These are phyloP conservation scores for Adelges cooleyi DNA, from an alignment of 1,140 invertebrate genomes.

Conservation along the genomic window DNA sequence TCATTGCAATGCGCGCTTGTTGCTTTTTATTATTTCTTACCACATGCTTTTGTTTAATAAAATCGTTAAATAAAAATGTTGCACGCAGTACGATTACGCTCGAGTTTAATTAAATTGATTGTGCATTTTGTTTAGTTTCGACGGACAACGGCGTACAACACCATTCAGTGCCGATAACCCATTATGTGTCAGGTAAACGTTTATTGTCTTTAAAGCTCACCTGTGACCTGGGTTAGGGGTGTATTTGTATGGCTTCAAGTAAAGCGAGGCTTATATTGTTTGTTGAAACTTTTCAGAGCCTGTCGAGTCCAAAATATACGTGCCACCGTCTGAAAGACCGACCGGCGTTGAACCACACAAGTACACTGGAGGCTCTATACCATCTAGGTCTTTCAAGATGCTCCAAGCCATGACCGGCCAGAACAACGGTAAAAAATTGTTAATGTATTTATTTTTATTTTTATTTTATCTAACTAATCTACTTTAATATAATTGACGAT, in stretches of 20 bases:
- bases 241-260: no score
- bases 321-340: constrained; percentile 52
- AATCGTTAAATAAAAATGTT: no score
- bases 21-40: no score
- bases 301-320: constrained; percentile 28
- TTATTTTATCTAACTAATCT: not conserved
- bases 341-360: constrained; percentile 57
- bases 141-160: not conserved
- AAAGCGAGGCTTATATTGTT: not conserved
- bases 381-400: constrained; percentile 72
- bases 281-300: not conserved
- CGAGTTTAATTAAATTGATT: no score
- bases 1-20: no score
- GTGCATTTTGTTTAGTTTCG: no score
- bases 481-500: constrained; percentile 13
- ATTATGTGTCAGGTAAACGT: constrained; percentile 5
- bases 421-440: constrained; percentile 8
- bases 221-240: no score
- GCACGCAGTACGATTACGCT: no score
- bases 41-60: no score
- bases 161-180: not conserved
- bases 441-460: not conserved
- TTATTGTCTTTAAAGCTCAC: no score
- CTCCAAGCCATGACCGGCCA: constrained; percentile 64
- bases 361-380: constrained; percentile 71